Evolutionary conservation across 2,113 vertebrate species (phyloP), one percentile per base, ranked within the genome.

Genomic region (Syngnathoides biaculeatus): DNA sequence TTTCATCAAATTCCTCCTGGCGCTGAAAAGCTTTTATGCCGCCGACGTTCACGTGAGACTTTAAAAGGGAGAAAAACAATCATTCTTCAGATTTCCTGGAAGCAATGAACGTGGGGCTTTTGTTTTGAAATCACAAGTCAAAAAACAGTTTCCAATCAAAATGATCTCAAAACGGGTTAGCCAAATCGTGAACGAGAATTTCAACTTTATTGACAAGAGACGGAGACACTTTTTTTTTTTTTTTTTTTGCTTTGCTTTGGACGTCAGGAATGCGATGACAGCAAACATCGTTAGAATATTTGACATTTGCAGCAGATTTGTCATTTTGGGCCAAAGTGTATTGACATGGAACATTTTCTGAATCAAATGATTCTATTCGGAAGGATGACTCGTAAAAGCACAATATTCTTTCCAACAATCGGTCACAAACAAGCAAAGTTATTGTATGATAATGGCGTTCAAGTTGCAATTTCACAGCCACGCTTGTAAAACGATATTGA

Each of bases 1-100:
- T 80, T 83, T 90, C 91, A 93, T 89, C 81, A 67, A 87, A 92
- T 92, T 72, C 78, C 40, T 76, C 61, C 65, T 57, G 24, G 20
- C 79, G 55, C 70, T 59, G 71, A 75, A 80, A 87, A 78, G 90
- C 91, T 90, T 92, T 91, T 89, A 89, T 72, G 66, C 47, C 12
- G 75, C 76, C 76, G 69, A 75, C 80, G 72, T 74, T 76, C 43
- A 22, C 40, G 75, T 64, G 67, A 74, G 59, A 56, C 47, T 45
- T 67, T 68, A 53, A 67, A 67, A 66, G 69, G 67, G 67, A 65
- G 59, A 60, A 64, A 71, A 35, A 58, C 60, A 38, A 10, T 22
- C 6, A 22, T 40, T 42, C n/a, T n/a, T 14, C 4, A 39, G 4
- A 22, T 42, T 61, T 61, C 59, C 22, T 7, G 4, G 12, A 40